Evolutionary conservation across 2,113 vertebrate genomes (phyloP), one percentile per base, ranked within the genome.

Genomic region (Menidia beryllina): DNA sequence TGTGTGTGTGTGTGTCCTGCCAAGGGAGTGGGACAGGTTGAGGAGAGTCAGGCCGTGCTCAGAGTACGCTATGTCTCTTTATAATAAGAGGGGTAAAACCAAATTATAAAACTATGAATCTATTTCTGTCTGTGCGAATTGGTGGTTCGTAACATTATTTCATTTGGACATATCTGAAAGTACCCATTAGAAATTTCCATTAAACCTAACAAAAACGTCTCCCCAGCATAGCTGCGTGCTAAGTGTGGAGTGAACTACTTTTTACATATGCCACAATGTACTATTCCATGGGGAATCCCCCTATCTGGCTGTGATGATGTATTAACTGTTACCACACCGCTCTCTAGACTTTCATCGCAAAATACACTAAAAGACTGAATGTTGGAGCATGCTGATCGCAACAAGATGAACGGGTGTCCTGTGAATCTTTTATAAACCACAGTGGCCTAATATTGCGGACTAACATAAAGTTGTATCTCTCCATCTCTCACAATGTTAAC

Each of bases 161-260:
- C 73, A 90, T 86, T 83, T 89, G 72, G 81, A 89, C 87, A 90
- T 81, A 89, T 92, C 78, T 87, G 84, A 89, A 84, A 80, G 88
- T 79, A 85, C 79, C 87, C 83, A 90, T 90, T 91, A 90, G 86
- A 91, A 90, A 92, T 90, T 90, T 89, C 85, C 83, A 91, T 90
- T 89, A 89, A 90, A 87, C 50, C 78, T 82, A 84, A 88, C 83
- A 88, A 84, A 91, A 91, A 86, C 86, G 82, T 85, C 85, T 91
- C 89, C 89, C 91, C 72, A 84, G 89, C 83, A 88, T 85, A 85
- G 69, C 81, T 79, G 81, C 85, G 84, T 73, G 87, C 89, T 91
- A 91, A 91, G 87, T 90, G 89, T 85, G 91, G 87, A 91, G 82
- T 92, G 90, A 91, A 91, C 91, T 92, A 92, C 90, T 91, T 92